These are phyloP conservation scores for crab-eating macaque (Macaca fascicularis) DNA, from an alignment of 2,113 vertebrate genomes.

Conservation along the genomic window T2T-MFA8v1.1 NC_088386.1:103554501-103555000, in stretches of 20 bases:
- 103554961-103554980: not conserved
- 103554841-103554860: not conserved
- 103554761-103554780: slow-evolving; percentile 62
- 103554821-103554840: slow-evolving; percentile 39
- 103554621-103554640: slow-evolving; percentile 53
- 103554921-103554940: slow-evolving; percentile 47
- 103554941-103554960: not conserved
- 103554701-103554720: slow-evolving; percentile 59
- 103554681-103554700: slow-evolving; percentile 66
- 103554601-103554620: slow-evolving; percentile 84
- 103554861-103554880: slow-evolving; percentile 49
- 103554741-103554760: slow-evolving; percentile 66
- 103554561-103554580: slow-evolving; percentile 83
- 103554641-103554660: slow-evolving; percentile 74
- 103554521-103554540: slow-evolving; percentile 79
- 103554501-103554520: slow-evolving; percentile 73
- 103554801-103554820: slow-evolving; percentile 62
- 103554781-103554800: slow-evolving; percentile 40
- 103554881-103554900: slow-evolving; percentile 33
- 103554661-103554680: slow-evolving; percentile 49
- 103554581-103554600: slow-evolving; percentile 83
- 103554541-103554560: slow-evolving; percentile 81
- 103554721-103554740: slow-evolving; percentile 42
- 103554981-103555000: slow-evolving; percentile 34
- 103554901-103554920: not conserved